Percentiles rank a stretch among this genome's conserved stretches.
phyloP scores from a whole-genome alignment of 2,797 vertebrate genomes.

The Onychomys leucogaster region DNA sequence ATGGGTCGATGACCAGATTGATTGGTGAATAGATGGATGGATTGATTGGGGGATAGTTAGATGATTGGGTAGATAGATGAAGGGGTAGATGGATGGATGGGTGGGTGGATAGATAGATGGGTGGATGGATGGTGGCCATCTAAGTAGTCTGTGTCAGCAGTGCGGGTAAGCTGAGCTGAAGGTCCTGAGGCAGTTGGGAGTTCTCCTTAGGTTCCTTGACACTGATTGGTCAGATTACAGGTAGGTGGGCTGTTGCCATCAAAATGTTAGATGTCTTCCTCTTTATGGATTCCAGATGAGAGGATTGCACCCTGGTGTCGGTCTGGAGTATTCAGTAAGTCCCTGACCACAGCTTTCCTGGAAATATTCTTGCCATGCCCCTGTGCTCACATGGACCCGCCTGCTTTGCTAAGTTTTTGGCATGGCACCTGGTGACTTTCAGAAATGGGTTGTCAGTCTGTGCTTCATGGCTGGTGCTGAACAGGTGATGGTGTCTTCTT shows the following conservation, averaged over 20 bases:
- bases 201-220: background rate
- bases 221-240: background rate
- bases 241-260: background rate
- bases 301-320: background rate
- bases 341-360: background rate
- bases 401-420: background rate
- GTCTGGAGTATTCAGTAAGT: background rate
- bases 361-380: background rate
- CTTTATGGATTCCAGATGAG: background rate
- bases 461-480: background rate
- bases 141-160: background rate
- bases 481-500: background rate
- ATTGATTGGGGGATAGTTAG: background rate
- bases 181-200: background rate
- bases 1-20: too few species aligned
- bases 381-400: too few species aligned
- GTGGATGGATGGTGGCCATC: background rate
- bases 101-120: fast-evolving
- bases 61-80: fast-evolving
- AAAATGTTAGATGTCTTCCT: background rate
- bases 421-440: background rate
- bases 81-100: background rate
- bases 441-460: background rate
- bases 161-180: background rate
- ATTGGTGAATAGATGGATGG: too few species aligned